These are phyloP conservation scores for Spialia ferax DNA, from an alignment of 2,888 invertebrate species.

Conservation along the genomic window DNA sequence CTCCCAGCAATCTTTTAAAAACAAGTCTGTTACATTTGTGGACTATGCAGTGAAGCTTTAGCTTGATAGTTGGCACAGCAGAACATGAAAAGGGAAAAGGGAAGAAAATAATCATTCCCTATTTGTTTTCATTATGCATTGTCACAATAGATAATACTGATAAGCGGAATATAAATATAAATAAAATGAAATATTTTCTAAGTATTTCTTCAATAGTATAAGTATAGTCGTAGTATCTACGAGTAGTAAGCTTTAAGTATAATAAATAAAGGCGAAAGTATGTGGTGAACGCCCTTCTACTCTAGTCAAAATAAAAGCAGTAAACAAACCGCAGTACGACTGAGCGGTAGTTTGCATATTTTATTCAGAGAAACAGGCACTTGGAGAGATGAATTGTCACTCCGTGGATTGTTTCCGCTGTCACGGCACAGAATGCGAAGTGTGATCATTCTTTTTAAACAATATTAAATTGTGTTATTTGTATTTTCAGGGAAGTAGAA, in stretches of 20 bases:
- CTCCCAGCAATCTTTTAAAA: no score
- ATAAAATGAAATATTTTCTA: no score
- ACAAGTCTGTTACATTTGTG: no score
- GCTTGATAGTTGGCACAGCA: no score
- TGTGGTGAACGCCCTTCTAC: slow-evolving; percentile 1
- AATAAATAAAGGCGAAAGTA: background rate
- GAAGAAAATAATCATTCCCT: no score
- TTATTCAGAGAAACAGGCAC: slow-evolving; percentile 65
- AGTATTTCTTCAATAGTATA: no score
- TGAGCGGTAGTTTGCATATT: slow-evolving; percentile 74
- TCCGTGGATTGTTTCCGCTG: slow-evolving; percentile 66
- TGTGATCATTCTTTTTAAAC: slow-evolving; percentile 24
- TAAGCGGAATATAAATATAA: no score
- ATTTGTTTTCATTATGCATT: no score
- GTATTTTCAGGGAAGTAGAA: background rate
- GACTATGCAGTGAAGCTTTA: no score
- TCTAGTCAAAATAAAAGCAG: slow-evolving; percentile 32
- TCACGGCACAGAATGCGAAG: slow-evolving; percentile 12
- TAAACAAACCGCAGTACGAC: slow-evolving; percentile 50
- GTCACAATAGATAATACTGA: no score
- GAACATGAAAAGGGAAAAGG: no score
- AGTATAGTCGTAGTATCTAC: no score
- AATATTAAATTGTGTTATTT: slow-evolving; percentile 12
- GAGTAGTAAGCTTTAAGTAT: background rate
- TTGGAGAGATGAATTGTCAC: slow-evolving; percentile 79